Conservation (phyloP, 2,888 invertebrate genomes). For the Thelaira solivaga region DNA sequence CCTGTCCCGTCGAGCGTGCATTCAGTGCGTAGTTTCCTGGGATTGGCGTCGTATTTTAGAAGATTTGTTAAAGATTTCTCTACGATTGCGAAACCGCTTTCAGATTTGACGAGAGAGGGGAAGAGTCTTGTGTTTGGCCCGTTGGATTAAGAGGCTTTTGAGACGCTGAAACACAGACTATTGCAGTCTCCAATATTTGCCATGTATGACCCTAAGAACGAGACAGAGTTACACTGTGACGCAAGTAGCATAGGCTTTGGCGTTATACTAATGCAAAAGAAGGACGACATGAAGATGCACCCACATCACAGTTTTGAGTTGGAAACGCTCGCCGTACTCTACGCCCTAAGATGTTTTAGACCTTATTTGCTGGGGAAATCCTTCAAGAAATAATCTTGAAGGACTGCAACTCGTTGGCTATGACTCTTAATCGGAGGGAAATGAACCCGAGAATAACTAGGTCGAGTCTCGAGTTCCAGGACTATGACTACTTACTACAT, state of each 20-base stretch:
- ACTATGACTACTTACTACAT: conserved; percentile 60
- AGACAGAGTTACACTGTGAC: conserved; percentile 72
- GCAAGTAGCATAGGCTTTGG: conserved; percentile 69
- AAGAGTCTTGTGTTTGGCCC: conserved; percentile 53
- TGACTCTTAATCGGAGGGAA: conserved; percentile 65
- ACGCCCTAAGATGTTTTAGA: not conserved
- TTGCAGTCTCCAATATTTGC: conserved; percentile 42
- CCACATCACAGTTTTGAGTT: conserved; percentile 52
- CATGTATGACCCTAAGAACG: conserved; percentile 66
- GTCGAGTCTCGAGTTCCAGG: conserved; percentile 54
- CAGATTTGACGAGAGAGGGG: conserved; percentile 49
- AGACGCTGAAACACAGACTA: conserved; percentile 41
- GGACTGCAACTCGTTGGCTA: conserved; percentile 37
- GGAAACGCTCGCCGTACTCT: not conserved
- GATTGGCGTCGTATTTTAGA: conserved; percentile 48
- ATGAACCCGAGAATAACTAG: conserved; percentile 37
- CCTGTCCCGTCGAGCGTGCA: conserved; percentile 9
- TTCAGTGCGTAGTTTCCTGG: conserved; percentile 33
- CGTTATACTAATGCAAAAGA: conserved; percentile 68
- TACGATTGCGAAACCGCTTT: conserved; percentile 42
- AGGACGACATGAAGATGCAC: conserved; percentile 65
- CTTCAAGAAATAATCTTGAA: not conserved
- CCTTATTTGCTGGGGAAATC: not conserved
- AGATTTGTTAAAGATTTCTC: conserved; percentile 58
- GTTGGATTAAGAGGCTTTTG: conserved; percentile 41